These are phyloP conservation scores for Apodemus agrarius DNA, from an alignment of 2,797 vertebrate genomes.

Conservation along the genomic window DNA sequence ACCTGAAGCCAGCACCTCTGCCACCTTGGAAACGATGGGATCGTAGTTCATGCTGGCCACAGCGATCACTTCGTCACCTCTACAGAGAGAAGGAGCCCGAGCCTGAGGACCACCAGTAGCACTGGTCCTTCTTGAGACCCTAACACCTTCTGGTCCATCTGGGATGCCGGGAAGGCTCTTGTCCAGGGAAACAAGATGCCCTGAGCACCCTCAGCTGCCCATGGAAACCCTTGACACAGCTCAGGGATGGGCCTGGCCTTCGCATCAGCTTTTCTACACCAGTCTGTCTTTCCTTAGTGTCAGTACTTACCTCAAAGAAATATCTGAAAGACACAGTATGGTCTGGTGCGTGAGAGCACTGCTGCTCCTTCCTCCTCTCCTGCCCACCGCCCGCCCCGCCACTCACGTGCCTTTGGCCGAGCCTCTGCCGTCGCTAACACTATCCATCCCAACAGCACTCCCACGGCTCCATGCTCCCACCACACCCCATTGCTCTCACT, in stretches of 20 bases:
- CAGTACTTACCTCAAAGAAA: neutral
- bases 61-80: slow-evolving; percentile 97
- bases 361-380: neutral
- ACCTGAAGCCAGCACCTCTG: slow-evolving; percentile 96
- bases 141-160: neutral
- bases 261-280: neutral
- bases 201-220: neutral
- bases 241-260: neutral
- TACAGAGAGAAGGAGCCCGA: slow-evolving; percentile 80
- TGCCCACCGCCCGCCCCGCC: neutral
- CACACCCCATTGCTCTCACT: slow-evolving; percentile 87
- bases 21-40: slow-evolving; percentile 97
- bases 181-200: neutral
- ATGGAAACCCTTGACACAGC: neutral
- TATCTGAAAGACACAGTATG: neutral
- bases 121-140: neutral
- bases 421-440: neutral
- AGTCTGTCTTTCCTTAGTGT: neutral
- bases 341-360: fast-evolving
- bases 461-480: neutral
- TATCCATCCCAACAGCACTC: neutral
- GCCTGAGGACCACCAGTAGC: neutral
- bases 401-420: neutral
- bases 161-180: neutral
- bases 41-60: slow-evolving; percentile 99